phyloP scores from a whole-genome alignment of 2,113 vertebrate species.

The Macquaria australasica region DNA sequence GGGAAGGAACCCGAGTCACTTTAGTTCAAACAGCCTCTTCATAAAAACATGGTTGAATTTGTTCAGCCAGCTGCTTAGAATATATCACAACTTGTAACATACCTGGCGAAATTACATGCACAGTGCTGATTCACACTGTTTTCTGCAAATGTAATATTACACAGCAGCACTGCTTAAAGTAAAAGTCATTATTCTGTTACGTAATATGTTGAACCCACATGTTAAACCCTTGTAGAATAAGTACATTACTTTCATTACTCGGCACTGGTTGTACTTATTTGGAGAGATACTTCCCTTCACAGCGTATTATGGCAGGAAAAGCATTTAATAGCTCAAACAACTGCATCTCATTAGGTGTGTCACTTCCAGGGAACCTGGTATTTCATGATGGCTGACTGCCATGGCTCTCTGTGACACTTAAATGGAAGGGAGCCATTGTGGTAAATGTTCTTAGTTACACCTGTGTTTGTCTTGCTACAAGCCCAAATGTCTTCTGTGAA shows the following conservation, averaged over 20 bases:
- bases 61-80: not conserved
- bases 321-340: not conserved
- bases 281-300: not conserved
- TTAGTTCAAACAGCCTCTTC: not conserved
- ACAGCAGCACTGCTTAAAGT: not conserved
- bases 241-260: not conserved
- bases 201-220: not conserved
- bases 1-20: not conserved
- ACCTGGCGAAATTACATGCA: not conserved
- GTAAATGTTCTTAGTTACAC: not conserved
- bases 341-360: constrained; percentile 8
- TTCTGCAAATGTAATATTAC: not conserved
- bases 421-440: constrained; percentile 3
- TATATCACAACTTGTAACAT: not conserved
- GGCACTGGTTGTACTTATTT: not conserved
- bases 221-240: not conserved
- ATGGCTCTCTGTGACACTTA: not conserved
- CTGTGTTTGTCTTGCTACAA: not conserved
- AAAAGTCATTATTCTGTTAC: not conserved
- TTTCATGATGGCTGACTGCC: not conserved
- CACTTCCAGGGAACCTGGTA: not conserved
- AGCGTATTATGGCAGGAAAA: not conserved
- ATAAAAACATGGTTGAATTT: not conserved
- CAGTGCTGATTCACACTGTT: not conserved
- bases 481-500: not conserved